A percentile compares a stretch with the other conserved stretches of the same genome.
These are phyloP conservation scores for Phlogophora meticulosa DNA, from an alignment of 2,888 invertebrate species.

Conservation along the genomic window DNA sequence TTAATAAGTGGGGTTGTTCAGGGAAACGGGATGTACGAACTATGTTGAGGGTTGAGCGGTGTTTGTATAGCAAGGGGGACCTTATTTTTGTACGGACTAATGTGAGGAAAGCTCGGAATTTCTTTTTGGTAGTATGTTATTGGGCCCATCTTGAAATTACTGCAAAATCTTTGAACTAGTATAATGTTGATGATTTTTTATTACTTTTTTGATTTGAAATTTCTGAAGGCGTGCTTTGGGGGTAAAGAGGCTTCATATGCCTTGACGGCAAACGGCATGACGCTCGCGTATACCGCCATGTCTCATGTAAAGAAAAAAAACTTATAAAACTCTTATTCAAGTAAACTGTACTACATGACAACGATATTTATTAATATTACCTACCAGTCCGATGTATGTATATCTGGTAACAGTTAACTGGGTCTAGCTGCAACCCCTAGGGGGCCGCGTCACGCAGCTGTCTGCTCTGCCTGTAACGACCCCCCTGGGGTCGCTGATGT, in stretches of 20 bases:
- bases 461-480: conserved; percentile 6
- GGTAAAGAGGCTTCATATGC: too few relatives aligned
- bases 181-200: too few relatives aligned
- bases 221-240: too few relatives aligned
- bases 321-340: too few relatives aligned
- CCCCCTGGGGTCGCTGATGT: conserved; percentile 32
- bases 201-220: too few relatives aligned
- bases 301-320: too few relatives aligned
- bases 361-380: too few relatives aligned
- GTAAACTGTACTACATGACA: too few relatives aligned
- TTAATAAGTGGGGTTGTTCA: conserved; percentile 25
- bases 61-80: background rate
- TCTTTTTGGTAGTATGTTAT: background rate
- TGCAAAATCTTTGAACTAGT: background rate
- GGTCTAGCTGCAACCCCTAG: background rate
- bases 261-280: too few relatives aligned
- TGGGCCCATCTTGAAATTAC: background rate
- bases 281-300: too few relatives aligned
- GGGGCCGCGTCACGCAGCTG: conserved; percentile 28
- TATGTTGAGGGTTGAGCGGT: conserved; percentile 14
- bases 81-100: conserved; percentile 10
- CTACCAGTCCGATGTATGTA: background rate
- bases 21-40: conserved; percentile 11
- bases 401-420: background rate
- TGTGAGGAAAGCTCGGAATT: background rate